Conservation (phyloP, 2,113 vertebrate species). For the Antechinus flavipes region DNA sequence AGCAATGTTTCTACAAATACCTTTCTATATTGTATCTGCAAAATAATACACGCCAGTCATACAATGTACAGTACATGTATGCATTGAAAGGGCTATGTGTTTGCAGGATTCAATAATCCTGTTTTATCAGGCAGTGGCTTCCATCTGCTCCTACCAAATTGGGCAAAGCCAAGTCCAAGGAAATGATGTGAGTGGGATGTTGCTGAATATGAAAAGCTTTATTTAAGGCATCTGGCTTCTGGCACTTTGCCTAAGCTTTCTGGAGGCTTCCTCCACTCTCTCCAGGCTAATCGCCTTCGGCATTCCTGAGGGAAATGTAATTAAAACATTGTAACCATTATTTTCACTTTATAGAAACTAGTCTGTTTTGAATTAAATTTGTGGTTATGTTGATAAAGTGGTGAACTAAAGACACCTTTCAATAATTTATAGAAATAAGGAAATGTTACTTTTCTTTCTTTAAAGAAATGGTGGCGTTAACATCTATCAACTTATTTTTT, state of each 20-base stretch:
- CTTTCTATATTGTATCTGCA: slow-evolving; percentile 6
- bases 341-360: slow-evolving; percentile 24
- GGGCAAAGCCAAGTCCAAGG: not conserved
- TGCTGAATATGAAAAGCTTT: slow-evolving; percentile 52
- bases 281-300: not conserved
- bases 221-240: slow-evolving; percentile 33
- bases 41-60: not conserved
- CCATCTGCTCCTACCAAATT: not conserved
- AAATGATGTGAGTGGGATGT: not conserved
- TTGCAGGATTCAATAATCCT: not conserved
- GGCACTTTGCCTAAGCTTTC: slow-evolving; percentile 11
- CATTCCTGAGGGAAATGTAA: not conserved
- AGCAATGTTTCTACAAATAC: not conserved
- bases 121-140: slow-evolving; percentile 51
- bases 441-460: not conserved
- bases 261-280: not conserved
- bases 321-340: not conserved
- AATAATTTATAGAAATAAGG: not conserved
- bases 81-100: not conserved
- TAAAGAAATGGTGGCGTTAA: not conserved
- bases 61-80: not conserved
- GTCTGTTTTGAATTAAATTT: slow-evolving; percentile 41
- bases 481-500: not conserved
- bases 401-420: slow-evolving; percentile 28
- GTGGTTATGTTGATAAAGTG: slow-evolving; percentile 35